phyloP scores from a whole-genome alignment of 1,140 invertebrate species.

The Drosophila arawakana region DNA sequence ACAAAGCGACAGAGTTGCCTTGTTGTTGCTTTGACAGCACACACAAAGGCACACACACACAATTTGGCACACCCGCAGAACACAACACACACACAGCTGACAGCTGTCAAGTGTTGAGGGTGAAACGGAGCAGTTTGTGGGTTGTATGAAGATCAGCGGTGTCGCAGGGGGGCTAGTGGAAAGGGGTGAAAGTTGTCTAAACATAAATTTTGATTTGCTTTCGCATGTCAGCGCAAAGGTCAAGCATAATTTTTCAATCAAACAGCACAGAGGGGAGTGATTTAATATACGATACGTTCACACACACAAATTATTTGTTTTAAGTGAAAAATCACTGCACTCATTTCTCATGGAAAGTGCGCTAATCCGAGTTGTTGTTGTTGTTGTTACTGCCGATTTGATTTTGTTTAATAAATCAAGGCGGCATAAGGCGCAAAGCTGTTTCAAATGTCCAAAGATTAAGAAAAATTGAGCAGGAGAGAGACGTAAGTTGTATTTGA shows the following conservation, averaged over 20 bases:
- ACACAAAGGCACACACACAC: conserved; percentile 13
- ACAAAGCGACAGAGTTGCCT: conserved; percentile 34
- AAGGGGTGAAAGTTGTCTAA: background rate
- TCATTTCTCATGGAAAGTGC: conserved; percentile 41
- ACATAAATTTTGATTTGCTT: conserved; percentile 49
- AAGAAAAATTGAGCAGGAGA: conserved; percentile 5
- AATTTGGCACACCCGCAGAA: conserved; percentile 11
- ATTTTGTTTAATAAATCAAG: conserved; percentile 40
- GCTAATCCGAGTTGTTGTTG: background rate
- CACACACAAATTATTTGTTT: conserved; percentile 25
- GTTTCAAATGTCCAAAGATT: conserved; percentile 36
- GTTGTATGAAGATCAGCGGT: too few species aligned
- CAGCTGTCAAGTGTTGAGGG: conserved; percentile 59
- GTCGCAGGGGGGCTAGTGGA: background rate
- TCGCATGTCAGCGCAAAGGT: conserved; percentile 44
- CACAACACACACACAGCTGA: conserved; percentile 32
- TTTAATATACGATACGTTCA: background rate
- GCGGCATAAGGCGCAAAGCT: conserved; percentile 14
- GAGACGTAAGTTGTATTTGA: background rate
- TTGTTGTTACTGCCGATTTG: background rate
- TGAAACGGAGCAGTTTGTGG: conserved; percentile 30
- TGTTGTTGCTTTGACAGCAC: conserved; percentile 61
- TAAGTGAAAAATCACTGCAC: conserved; percentile 72
- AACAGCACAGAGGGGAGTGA: conserved; percentile 10
- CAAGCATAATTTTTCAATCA: conserved; percentile 75